Base-by-base conservation (phyloP, 2,888 invertebrate species). In the Selenia dentaria region DNA sequence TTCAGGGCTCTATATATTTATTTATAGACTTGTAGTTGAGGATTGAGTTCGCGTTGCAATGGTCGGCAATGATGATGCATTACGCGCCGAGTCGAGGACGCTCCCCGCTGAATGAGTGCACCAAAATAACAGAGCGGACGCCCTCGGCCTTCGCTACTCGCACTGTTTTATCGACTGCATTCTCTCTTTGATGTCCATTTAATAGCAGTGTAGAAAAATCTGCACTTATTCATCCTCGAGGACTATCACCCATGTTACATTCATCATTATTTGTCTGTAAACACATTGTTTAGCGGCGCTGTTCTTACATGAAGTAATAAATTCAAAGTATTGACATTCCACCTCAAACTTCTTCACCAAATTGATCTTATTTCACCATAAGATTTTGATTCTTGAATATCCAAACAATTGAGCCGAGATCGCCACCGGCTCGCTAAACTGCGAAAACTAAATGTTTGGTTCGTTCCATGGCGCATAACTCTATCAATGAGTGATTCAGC, bases 401-500 rank as follows among this genome's bases (percentile, higher is more conserved):
- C n/a, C n/a, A n/a, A 34, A 6, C 35, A 36, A 28, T 25, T 28
- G 14, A 16, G 14, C 22, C 20, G 20, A 27, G 18, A 22, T 10
- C 6, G 8, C 22, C 8, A 10, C 2, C 10, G 25, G n/a, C 22
- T 27, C 8, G 28, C 31, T 45, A 50, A 54, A 67, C 60, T 65
- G 57, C 54, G 57, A 71, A 66, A 65, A 64, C 63, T 68, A 76
- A 77, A 64, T 58, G 56, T 62, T 68, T 55, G 11, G 57, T 75
- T 57, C 13, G 51, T 73, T 79, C 69, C 66, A 64, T 67, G 65
- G 68, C 74, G 74, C 70, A 69, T 73, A 69, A 70, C 74, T 44
- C 48, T 71, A 83, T 82, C 75, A 83, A 81, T 81, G 79, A 76
- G 69, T 77, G 71, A 79, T 78, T 76, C 82, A 74, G 71, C 68